Conservation (phyloP, 2,797 vertebrate genomes). For the Sebastes paucispinis region DNA sequence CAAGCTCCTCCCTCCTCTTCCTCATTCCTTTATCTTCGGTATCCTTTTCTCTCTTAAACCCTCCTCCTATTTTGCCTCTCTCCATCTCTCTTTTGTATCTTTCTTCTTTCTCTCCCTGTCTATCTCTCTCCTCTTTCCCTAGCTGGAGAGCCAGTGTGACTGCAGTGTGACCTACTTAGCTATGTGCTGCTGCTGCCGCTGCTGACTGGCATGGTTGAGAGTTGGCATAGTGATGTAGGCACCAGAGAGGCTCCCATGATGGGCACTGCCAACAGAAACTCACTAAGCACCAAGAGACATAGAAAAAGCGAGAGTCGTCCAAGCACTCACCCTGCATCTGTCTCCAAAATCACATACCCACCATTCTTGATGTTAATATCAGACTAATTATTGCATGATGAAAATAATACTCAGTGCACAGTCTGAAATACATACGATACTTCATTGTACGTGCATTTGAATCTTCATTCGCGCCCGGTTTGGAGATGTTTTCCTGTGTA, state of each 20-base stretch:
- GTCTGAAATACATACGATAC: neutral
- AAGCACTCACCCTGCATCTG: slow-evolving; percentile 4
- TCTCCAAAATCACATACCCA: neutral
- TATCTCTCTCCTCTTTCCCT: slow-evolving; percentile 39
- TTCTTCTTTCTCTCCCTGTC: slow-evolving; percentile 19
- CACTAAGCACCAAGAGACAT: slow-evolving; percentile 17
- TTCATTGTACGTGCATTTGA: neutral
- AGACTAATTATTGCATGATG: neutral
- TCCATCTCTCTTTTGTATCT: slow-evolving; percentile 31
- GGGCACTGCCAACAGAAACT: slow-evolving; percentile 47
- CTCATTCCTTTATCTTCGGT: slow-evolving; percentile 24
- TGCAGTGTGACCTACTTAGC: slow-evolving; percentile 81
- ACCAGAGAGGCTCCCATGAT: slow-evolving; percentile 51
- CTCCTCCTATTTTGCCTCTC: slow-evolving; percentile 2
- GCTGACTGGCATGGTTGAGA: slow-evolving; percentile 67
- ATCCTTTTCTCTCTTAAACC: slow-evolving; percentile 27
- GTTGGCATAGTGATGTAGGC: slow-evolving; percentile 63
- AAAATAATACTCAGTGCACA: neutral
- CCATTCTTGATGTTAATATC: neutral
- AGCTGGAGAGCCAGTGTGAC: slow-evolving; percentile 51
- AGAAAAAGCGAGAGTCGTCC: neutral
- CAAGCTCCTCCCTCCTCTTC: slow-evolving; percentile 14
- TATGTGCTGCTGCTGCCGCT: slow-evolving; percentile 48
- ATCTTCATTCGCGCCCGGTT: neutral
- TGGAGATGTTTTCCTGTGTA: neutral